Evolutionary conservation across 2,797 vertebrate genomes (phyloP).

Genomic region (Iguana delicatissima): DNA sequence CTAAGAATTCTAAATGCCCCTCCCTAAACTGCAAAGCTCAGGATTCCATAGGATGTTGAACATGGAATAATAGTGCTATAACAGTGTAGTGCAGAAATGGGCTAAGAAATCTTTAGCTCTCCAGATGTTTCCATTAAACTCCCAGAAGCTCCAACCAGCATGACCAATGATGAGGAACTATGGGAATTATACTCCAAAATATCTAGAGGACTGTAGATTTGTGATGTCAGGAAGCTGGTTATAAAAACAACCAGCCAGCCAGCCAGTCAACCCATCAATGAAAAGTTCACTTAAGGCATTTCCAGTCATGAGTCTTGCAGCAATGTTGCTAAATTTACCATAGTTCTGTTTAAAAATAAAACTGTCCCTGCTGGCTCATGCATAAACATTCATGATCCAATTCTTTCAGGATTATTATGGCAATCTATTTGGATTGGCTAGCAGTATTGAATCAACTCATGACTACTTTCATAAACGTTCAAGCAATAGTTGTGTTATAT

Average conservation of each 20-base stretch:
- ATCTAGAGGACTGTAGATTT: neutral
- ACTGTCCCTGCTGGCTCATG: constrained; percentile 46
- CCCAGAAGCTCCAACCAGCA: neutral
- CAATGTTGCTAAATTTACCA: constrained; percentile 37
- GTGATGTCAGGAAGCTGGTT: constrained; percentile 35
- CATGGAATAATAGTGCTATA: too few relatives aligned
- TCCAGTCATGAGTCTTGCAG: constrained; percentile 32
- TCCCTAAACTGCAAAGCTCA: too few relatives aligned
- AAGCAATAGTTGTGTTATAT: constrained; percentile 31
- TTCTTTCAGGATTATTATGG: constrained; percentile 32
- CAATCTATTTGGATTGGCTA: constrained; percentile 58
- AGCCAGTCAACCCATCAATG: neutral
- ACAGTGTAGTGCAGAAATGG: neutral
- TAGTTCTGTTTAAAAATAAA: constrained; percentile 57
- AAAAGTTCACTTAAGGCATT: constrained; percentile 41
- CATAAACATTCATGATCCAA: constrained; percentile 50
- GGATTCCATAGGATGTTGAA: too few relatives aligned
- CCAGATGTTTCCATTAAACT: neutral
- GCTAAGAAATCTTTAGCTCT: neutral
- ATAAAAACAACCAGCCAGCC: neutral
- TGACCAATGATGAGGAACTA: neutral
- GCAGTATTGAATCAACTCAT: constrained; percentile 47
- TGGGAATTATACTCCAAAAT: neutral
- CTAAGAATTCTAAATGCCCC: too few relatives aligned
- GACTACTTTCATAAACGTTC: constrained; percentile 18